Evolutionary conservation across 23 tunicate species (phyloP).

Genomic region (Botrylloides violaceus): DNA sequence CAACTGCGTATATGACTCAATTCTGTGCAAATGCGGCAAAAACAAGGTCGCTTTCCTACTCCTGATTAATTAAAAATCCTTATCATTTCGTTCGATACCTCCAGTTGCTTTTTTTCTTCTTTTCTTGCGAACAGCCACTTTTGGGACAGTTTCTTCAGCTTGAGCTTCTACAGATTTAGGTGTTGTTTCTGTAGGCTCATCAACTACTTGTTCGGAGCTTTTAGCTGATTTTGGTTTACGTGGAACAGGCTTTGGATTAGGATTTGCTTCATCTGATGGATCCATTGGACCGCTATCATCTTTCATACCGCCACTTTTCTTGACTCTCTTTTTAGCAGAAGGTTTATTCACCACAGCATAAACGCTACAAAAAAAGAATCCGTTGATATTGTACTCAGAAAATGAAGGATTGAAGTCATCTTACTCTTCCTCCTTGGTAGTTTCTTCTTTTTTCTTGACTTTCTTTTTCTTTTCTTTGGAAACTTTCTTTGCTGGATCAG

Average conservation of each 20-base stretch:
- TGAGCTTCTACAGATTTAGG: neutral
- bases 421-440: neutral
- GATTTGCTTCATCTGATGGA: neutral
- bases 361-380: no score
- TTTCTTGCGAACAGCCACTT: neutral
- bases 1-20: no score
- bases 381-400: no score
- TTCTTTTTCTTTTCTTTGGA: slow-evolving; percentile 17
- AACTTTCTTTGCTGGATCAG: neutral
- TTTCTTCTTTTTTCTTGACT: slow-evolving; percentile 2
- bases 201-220: neutral
- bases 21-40: no score
- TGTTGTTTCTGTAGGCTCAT: neutral
- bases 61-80: no score
- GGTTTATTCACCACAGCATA: neutral
- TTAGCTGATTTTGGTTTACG: neutral
- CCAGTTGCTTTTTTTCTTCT: slow-evolving; percentile 4
- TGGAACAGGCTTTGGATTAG: neutral
- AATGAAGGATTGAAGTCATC: no score
- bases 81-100: no score
- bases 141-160: slow-evolving; percentile 8
- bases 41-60: no score
- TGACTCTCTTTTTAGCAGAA: neutral
- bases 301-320: neutral
- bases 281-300: no score